Evolutionary conservation across 2,797 vertebrate genomes (phyloP), one percentile per base, ranked within the genome.

Genomic region (Chaetodon trifasciatus): DNA sequence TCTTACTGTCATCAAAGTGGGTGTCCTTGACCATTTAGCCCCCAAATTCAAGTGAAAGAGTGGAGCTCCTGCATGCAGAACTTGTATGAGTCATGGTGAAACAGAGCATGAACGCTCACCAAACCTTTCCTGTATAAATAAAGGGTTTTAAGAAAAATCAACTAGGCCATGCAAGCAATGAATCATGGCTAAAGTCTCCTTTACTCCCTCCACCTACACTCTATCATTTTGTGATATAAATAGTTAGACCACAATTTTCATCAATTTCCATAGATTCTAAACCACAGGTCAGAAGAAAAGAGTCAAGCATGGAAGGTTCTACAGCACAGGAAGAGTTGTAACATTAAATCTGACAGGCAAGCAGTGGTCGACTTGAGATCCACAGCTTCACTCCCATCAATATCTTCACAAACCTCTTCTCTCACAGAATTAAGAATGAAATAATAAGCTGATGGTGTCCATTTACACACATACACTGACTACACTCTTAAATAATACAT

Each of bases 201-300:
- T 58, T 39, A 52, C 74, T 78, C 52, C 58, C 47, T 70, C 46
- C 56, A 37, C 44, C 70, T 68, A 58, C 60, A 58, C 75, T 74
- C 47, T 70, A 82, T 79, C 74, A 86, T 86, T 81, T 76, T 16
- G 28, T 16, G 68, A 75, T 85, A 86, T 90, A 89, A 91, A 86
- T 82, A 85, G 46, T 68, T 32, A 24, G 40, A 81, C 76, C 82
- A 50, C 79, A 86, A 63, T 72, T 80, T 88, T 88, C 70, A 86
- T 84, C 74, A 76, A 82, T 85, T 83, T 88, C 74, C 78, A 70
- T 8, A 44, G 56, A 78, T 68, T 74, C 61, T 49, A 55, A 76
- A 83, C 71, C 71, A 32, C 75, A 61, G 74, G 77, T 64, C 70
- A 66, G 35, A 74, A 52, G 73, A 68, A 90, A 83, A 81, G 37